phyloP scores from a whole-genome alignment of 2,113 vertebrate genomes.

The Promerops cafer region DNA sequence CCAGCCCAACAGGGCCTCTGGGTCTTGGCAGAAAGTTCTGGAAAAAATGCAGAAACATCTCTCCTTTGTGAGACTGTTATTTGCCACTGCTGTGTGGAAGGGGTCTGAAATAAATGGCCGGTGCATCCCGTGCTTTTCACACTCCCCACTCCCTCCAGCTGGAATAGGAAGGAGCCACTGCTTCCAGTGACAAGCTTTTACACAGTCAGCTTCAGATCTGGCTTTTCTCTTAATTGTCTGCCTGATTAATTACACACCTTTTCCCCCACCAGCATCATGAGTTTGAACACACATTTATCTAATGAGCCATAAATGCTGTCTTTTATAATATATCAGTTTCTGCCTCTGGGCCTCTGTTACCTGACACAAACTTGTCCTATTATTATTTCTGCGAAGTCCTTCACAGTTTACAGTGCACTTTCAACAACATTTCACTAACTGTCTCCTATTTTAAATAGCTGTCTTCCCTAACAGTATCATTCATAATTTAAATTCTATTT shows the following conservation, averaged over 20 bases:
- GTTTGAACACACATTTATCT: not conserved
- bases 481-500: not conserved
- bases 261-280: not conserved
- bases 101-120: not conserved
- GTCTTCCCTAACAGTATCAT: not conserved
- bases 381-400: not conserved
- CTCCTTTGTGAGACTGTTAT: not conserved
- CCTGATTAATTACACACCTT: not conserved
- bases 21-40: not conserved
- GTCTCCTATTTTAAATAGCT: not conserved
- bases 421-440: not conserved
- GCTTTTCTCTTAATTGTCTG: not conserved
- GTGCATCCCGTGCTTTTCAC: fast-evolving
- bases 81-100: not conserved
- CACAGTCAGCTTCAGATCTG: not conserved
- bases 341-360: constrained; percentile 1
- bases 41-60: not conserved
- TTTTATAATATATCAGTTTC: constrained; percentile 17
- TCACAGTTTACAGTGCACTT: not conserved
- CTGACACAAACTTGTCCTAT: not conserved
- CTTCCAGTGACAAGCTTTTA: not conserved
- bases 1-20: not conserved
- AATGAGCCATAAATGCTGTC: constrained; percentile 51
- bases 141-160: not conserved
- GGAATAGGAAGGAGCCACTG: not conserved